Conservation (phyloP, 2,888 invertebrate genomes). For the Allophyes oxyacanthae region DNA sequence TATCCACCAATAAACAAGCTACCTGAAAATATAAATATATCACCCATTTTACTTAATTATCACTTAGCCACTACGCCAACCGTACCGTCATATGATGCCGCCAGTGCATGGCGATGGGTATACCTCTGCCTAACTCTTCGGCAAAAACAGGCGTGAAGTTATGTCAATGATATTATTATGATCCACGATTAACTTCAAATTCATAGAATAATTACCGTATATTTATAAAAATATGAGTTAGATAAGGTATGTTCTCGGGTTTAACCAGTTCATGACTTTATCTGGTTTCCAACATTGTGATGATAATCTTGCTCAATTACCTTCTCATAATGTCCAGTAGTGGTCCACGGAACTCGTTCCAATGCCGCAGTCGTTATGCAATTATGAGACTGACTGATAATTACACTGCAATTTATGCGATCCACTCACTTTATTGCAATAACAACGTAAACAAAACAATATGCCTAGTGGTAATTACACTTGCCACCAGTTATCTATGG, state of each 20-base stretch:
- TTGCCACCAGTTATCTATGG: background rate
- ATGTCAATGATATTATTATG: no score
- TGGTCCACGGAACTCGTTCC: constrained; percentile 37
- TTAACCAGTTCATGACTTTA: constrained; percentile 15
- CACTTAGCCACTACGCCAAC: no score
- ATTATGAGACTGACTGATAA: constrained; percentile 43
- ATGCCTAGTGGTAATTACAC: constrained; percentile 7
- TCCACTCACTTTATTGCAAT: constrained; percentile 30
- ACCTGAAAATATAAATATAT: no score
- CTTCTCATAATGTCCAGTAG: background rate
- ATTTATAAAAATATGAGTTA: background rate
- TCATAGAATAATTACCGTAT: no score
- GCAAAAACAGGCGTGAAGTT: no score
- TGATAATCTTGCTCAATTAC: constrained; percentile 35
- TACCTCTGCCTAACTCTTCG: no score
- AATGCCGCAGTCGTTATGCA: constrained; percentile 44
- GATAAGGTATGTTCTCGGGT: constrained; percentile 5
- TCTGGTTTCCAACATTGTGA: constrained; percentile 20
- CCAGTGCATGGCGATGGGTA: no score
- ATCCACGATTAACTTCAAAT: no score
- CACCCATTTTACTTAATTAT: no score
- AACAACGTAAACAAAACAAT: constrained; percentile 31
- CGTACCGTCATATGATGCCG: no score
- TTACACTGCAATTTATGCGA: constrained; percentile 45
- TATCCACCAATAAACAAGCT: no score